These are phyloP conservation scores for Diarsia mendica DNA, from an alignment of 2,888 invertebrate genomes.

Conservation along the genomic window DNA sequence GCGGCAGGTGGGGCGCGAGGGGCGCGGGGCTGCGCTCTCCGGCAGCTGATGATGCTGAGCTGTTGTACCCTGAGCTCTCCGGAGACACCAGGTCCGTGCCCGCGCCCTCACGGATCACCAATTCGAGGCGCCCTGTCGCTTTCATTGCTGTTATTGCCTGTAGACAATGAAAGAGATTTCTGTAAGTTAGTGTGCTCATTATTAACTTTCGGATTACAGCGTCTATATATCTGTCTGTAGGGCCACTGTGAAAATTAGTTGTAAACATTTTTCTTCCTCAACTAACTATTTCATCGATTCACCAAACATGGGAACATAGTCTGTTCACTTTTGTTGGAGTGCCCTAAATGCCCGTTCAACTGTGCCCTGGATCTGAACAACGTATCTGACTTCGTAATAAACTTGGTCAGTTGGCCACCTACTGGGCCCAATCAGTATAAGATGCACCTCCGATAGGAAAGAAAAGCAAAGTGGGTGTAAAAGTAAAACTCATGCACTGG, in stretches of 20 bases:
- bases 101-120: constrained; percentile 94
- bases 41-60: constrained; percentile 95
- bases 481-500: background rate
- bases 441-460: background rate
- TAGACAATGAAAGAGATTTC: constrained; percentile 51
- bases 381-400: background rate
- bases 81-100: constrained; percentile 95
- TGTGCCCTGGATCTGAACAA: background rate
- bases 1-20: constrained; percentile 73
- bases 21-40: constrained; percentile 92
- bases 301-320: background rate
- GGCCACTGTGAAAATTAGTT: background rate
- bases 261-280: background rate
- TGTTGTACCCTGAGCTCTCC: constrained; percentile 95
- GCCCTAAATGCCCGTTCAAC: background rate
- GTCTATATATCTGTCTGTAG: no score
- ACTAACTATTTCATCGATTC: background rate
- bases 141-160: constrained; percentile 96
- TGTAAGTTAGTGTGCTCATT: background rate
- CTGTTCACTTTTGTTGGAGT: background rate
- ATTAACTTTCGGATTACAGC: background rate
- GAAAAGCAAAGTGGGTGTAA: background rate
- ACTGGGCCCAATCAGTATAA: background rate
- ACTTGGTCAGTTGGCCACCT: background rate
- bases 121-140: constrained; percentile 93